Evolutionary conservation across 1,140 invertebrate genomes (phyloP).

Genomic region (Oryzaephilus surinamensis): DNA sequence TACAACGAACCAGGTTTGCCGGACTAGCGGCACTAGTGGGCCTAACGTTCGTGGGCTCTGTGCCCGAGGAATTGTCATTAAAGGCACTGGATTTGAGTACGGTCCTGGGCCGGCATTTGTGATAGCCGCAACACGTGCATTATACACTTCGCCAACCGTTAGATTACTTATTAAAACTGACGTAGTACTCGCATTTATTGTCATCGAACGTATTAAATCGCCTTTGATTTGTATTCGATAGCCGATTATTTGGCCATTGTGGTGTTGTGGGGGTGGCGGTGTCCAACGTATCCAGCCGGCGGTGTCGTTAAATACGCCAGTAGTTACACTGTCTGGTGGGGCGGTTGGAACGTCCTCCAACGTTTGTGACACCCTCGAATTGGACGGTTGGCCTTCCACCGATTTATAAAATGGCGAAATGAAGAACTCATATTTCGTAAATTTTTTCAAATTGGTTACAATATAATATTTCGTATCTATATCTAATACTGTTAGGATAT

Average conservation of each 20-base stretch:
- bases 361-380: slow-evolving; percentile 57
- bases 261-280: slow-evolving; percentile 62
- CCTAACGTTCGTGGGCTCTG: slow-evolving; percentile 34
- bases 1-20: slow-evolving; percentile 68
- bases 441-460: slow-evolving; percentile 65
- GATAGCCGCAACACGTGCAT: slow-evolving; percentile 60
- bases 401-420: slow-evolving; percentile 78
- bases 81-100: slow-evolving; percentile 48
- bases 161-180: slow-evolving; percentile 63
- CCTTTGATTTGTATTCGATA: slow-evolving; percentile 56
- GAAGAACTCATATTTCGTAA: slow-evolving; percentile 80
- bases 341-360: slow-evolving; percentile 67
- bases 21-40: slow-evolving; percentile 40
- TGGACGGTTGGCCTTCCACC: slow-evolving; percentile 72
- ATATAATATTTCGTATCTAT: slow-evolving; percentile 42
- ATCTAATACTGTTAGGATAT: slow-evolving; percentile 55
- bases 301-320: slow-evolving; percentile 73
- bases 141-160: slow-evolving; percentile 58
- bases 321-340: slow-evolving; percentile 70
- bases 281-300: slow-evolving; percentile 65
- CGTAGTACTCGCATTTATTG: slow-evolving; percentile 60
- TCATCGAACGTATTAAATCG: slow-evolving; percentile 30
- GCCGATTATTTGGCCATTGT: slow-evolving; percentile 71
- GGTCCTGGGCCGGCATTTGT: slow-evolving; percentile 60
- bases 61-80: slow-evolving; percentile 27